Percentiles rank a stretch among this genome's conserved stretches.
These are phyloP conservation scores for Callipepla squamata DNA, from an alignment of 2,113 vertebrate species.

Conservation along the genomic window DNA sequence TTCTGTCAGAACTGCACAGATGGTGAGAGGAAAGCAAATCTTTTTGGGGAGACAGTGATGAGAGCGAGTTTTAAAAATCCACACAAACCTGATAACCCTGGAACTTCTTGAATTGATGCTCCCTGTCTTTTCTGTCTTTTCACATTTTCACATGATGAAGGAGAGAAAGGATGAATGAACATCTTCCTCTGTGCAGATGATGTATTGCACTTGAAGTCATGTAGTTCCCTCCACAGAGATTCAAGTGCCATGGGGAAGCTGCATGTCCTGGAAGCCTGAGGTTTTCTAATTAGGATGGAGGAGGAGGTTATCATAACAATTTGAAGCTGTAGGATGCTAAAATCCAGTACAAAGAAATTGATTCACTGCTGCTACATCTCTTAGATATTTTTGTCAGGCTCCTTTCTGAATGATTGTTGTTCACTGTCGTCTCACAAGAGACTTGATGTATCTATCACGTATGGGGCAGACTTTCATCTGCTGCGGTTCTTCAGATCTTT, in stretches of 20 bases:
- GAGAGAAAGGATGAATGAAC: background rate
- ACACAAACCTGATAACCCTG: background rate
- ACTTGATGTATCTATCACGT: background rate
- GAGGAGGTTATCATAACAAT: background rate
- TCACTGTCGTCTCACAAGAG: background rate
- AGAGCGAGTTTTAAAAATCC: background rate
- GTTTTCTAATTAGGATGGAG: background rate
- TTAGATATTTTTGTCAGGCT: background rate
- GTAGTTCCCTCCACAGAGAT: background rate
- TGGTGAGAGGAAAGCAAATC: background rate
- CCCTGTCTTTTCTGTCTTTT: background rate
- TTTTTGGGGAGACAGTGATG: background rate
- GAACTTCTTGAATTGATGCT: background rate
- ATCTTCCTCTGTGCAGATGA: rapidly evolving
- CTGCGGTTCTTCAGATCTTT: background rate
- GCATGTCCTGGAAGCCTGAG: background rate
- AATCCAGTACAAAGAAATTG: background rate
- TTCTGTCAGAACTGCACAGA: background rate
- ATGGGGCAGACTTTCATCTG: background rate
- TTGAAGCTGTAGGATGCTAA: background rate
- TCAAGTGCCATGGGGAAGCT: background rate
- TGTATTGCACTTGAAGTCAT: rapidly evolving
- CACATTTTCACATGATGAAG: background rate
- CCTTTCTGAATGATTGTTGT: background rate
- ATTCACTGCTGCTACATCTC: background rate